Conservation (phyloP, 2,113 vertebrate species). For the Cygnus atratus region DNA sequence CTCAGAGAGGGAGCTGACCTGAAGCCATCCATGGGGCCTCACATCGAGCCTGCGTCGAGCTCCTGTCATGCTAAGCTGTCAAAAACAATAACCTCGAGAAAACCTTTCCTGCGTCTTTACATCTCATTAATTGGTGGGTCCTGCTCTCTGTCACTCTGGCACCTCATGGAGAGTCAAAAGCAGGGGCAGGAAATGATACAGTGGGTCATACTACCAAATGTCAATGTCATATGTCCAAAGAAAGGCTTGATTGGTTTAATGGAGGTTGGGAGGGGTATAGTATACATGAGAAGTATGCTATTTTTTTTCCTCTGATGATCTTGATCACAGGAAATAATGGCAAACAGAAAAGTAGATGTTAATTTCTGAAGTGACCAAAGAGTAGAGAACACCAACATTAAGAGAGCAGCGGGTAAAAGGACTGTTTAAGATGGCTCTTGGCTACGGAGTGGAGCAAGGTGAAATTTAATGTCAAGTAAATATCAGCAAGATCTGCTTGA, state of each 20-base stretch:
- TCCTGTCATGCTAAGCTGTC: neutral
- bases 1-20: neutral
- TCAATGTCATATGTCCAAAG: neutral
- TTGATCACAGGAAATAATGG: neutral
- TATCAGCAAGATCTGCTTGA: slow-evolving; percentile 12
- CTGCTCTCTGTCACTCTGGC: neutral
- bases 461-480: neutral
- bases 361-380: neutral
- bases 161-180: neutral
- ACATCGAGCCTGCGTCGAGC: neutral
- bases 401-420: neutral
- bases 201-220: slow-evolving; percentile 3
- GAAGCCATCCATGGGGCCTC: neutral
- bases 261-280: neutral
- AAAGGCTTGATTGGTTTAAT: neutral
- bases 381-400: neutral
- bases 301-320: neutral
- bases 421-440: neutral
- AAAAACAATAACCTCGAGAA: neutral
- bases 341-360: neutral
- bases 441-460: neutral
- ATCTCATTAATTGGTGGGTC: neutral
- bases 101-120: neutral
- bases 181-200: neutral
- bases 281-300: neutral